Evolutionary conservation across 2,797 vertebrate genomes (phyloP).

Genomic region (Podarcis lilfordi): DNA sequence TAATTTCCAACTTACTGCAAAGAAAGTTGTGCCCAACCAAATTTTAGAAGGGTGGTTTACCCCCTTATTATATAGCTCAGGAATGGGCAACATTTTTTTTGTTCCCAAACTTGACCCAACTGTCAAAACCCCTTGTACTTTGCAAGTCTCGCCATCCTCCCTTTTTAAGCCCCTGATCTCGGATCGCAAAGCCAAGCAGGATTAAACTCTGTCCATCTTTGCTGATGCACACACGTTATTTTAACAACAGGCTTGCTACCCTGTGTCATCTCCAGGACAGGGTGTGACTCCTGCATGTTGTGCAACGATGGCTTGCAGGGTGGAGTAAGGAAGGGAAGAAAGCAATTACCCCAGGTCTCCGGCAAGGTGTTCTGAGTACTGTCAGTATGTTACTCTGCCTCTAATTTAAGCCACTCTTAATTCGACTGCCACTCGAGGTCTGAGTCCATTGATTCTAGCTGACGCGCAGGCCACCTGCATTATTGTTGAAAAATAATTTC

Average conservation of each 20-base stretch:
- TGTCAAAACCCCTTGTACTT: too few species aligned
- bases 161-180: too few species aligned
- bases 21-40: background rate
- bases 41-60: too few species aligned
- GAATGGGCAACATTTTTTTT: too few species aligned
- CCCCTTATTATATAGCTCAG: background rate
- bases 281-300: background rate
- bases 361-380: background rate
- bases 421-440: conserved; percentile 25
- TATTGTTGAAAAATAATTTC: conserved; percentile 42
- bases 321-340: background rate
- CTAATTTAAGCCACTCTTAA: too few species aligned
- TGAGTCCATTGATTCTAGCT: background rate
- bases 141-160: too few species aligned
- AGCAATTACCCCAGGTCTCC: too few species aligned
- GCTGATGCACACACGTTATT: background rate
- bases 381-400: too few species aligned
- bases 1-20: background rate
- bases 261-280: background rate
- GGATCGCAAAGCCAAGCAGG: too few species aligned
- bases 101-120: too few species aligned
- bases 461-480: background rate
- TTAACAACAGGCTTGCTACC: background rate
- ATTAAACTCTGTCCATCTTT: background rate
- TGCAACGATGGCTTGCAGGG: background rate